A percentile compares a stretch with the other conserved stretches of the same genome.
phyloP scores from a whole-genome alignment of 2,797 vertebrate genomes.

The Sternarchorhynchus goeldii region DNA sequence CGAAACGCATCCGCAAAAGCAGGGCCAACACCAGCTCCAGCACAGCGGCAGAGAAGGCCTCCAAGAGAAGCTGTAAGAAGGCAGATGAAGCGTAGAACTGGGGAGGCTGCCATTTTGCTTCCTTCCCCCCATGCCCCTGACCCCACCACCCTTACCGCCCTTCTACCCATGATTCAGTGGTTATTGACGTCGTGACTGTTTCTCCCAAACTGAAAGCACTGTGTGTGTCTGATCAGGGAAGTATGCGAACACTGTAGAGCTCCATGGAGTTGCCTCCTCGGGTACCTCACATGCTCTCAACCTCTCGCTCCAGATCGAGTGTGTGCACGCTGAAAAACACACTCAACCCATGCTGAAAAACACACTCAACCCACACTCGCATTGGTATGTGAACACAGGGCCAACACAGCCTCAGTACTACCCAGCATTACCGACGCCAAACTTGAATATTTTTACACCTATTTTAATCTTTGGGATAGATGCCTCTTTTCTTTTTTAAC shows the following conservation, averaged over 20 bases:
- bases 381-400: slow-evolving; percentile 62
- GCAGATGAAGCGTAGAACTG: slow-evolving; percentile 70
- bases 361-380: slow-evolving; percentile 61
- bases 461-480: slow-evolving; percentile 53
- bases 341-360: slow-evolving; percentile 64
- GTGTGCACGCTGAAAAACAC: slow-evolving; percentile 67
- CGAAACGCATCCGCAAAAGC: slow-evolving; percentile 55
- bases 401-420: slow-evolving; percentile 64
- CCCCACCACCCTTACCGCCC: slow-evolving; percentile 1
- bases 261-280: slow-evolving; percentile 74
- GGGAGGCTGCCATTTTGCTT: slow-evolving; percentile 2
- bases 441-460: slow-evolving; percentile 74
- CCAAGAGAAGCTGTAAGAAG: slow-evolving; percentile 69
- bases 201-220: slow-evolving; percentile 64
- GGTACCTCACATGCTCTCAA: slow-evolving; percentile 46
- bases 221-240: slow-evolving; percentile 72
- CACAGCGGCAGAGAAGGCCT: slow-evolving; percentile 51
- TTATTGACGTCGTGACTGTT: slow-evolving; percentile 48
- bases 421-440: slow-evolving; percentile 72
- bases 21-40: slow-evolving; percentile 15
- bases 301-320: slow-evolving; percentile 6
- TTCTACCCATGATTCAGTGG: slow-evolving; percentile 43
- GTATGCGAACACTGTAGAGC: slow-evolving; percentile 68
- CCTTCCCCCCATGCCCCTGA: slow-evolving; percentile 64
- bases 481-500: slow-evolving; percentile 54